A percentile compares a stretch with the other conserved stretches of the same genome.
Evolutionary conservation across 2,797 vertebrate genomes (phyloP).

Genomic region (Jordanella pulchra): DNA sequence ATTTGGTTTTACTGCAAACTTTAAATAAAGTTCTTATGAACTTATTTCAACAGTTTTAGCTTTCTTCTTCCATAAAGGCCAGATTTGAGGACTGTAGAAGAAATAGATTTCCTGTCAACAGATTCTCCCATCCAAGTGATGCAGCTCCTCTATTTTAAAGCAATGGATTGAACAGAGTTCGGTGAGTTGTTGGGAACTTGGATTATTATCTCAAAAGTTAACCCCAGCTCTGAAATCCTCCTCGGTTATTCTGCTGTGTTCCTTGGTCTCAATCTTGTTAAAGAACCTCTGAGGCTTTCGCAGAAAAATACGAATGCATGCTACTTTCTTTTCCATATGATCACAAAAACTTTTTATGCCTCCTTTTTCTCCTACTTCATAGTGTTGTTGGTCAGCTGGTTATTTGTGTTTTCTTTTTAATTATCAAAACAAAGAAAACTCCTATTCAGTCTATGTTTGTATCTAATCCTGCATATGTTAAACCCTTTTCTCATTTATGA

Average conservation of each 20-base stretch:
- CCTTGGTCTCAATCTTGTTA: neutral
- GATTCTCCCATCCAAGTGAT: neutral
- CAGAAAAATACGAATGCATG: neutral
- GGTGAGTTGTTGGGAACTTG: neutral
- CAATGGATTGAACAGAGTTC: neutral
- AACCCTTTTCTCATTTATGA: neutral
- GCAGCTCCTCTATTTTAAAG: neutral
- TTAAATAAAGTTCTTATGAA: neutral
- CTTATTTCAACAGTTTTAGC: neutral
- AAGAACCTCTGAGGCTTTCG: neutral
- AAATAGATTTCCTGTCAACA: neutral
- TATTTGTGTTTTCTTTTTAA: neutral
- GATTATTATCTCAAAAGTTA: neutral
- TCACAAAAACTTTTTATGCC: neutral
- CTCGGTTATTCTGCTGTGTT: neutral
- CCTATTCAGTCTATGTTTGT: neutral
- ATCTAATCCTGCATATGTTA: neutral
- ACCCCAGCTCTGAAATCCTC: neutral
- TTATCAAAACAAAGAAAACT: neutral
- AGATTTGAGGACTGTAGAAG: neutral
- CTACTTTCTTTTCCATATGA: neutral
- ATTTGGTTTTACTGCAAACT: neutral
- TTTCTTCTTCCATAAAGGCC: neutral
- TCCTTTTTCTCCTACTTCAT: neutral
- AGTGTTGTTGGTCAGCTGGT: neutral